Percentiles rank a stretch among this genome's conserved stretches.
Conservation (phyloP, 2,797 vertebrate species). For the Poeciliopsis presidionis region DNA sequence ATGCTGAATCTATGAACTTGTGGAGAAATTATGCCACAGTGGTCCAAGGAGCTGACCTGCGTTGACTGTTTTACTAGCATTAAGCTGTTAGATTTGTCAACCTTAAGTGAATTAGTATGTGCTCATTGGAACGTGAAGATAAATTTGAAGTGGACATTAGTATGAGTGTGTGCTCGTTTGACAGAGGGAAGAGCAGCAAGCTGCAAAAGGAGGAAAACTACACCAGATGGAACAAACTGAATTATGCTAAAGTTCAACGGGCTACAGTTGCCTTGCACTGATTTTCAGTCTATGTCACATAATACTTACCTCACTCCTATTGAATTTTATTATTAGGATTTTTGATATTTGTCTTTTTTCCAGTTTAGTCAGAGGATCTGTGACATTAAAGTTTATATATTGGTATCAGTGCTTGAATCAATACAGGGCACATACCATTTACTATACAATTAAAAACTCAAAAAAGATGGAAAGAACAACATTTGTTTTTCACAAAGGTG, state of each 20-base stretch:
- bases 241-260: slow-evolving; percentile 39
- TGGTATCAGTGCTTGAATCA: not conserved
- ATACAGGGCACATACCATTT: not conserved
- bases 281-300: not conserved
- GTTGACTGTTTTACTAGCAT: slow-evolving; percentile 44
- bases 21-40: slow-evolving; percentile 41
- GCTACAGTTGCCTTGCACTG: slow-evolving; percentile 32
- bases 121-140: slow-evolving; percentile 53
- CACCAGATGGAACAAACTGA: slow-evolving; percentile 40
- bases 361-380: not conserved
- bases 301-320: not conserved
- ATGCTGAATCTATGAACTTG: slow-evolving; percentile 61
- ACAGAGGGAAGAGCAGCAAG: slow-evolving; percentile 1
- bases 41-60: slow-evolving; percentile 39
- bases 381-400: not conserved
- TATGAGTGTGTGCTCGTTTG: slow-evolving; percentile 2
- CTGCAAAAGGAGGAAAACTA: slow-evolving; percentile 46
- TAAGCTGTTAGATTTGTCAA: slow-evolving; percentile 52
- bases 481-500: not conserved
- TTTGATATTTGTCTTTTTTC: not conserved
- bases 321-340: not conserved
- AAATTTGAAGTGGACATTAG: slow-evolving; percentile 24
- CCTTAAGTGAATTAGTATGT: slow-evolving; percentile 61
- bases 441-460: not conserved
- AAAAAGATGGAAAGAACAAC: not conserved